Conservation (phyloP, 1,140 invertebrate genomes). For the Andrena cerasifolii region DNA sequence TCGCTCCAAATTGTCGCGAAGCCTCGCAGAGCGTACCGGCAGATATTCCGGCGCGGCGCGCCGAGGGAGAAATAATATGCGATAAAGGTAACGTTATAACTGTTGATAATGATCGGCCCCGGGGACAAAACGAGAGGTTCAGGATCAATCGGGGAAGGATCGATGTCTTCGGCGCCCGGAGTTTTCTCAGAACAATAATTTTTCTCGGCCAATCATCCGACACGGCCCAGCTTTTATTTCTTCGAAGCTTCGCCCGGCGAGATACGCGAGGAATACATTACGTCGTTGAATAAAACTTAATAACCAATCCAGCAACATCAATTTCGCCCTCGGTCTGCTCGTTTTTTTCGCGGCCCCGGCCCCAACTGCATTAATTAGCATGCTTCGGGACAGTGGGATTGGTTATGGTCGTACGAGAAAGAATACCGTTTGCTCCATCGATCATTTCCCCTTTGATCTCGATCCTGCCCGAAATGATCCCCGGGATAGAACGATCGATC, state of each 20-base stretch:
- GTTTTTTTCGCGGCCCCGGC: constrained; percentile 15
- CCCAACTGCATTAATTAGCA: constrained; percentile 54
- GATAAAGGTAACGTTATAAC: constrained; percentile 4
- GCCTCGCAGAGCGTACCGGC: too few species aligned
- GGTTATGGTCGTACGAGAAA: background rate
- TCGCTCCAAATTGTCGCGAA: too few species aligned
- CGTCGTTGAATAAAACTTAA: constrained; percentile 56
- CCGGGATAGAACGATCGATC: background rate
- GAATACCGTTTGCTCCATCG: background rate
- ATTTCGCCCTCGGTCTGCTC: constrained; percentile 13
- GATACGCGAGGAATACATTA: constrained; percentile 15
- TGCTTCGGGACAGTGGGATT: constrained; percentile 13
- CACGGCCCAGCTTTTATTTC: background rate
- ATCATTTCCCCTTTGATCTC: constrained; percentile 11
- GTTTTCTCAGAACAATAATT: constrained; percentile 5
- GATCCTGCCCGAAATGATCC: background rate
- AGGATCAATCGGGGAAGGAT: background rate
- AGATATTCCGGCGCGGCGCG: background rate
- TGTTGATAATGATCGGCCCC: background rate
- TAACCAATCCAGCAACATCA: constrained; percentile 27
- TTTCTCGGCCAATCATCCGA: background rate
- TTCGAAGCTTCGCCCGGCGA: background rate
- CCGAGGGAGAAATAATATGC: background rate
- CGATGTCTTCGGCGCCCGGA: background rate
- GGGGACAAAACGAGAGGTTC: background rate